Conservation (phyloP, 2,888 invertebrate species). For the Volucella inflata region DNA sequence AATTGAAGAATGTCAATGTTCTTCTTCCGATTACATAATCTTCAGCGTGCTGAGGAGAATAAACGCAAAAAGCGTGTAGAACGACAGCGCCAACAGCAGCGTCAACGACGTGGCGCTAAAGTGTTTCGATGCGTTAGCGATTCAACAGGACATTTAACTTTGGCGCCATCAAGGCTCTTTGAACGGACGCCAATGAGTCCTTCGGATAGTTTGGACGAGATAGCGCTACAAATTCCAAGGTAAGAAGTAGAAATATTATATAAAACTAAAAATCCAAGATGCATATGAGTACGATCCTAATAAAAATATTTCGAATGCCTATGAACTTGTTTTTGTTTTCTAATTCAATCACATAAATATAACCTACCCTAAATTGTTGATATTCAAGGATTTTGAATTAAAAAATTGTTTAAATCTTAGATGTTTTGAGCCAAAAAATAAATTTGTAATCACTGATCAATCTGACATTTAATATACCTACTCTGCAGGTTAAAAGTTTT, state of each 20-base stretch:
- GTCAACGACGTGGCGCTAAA: conserved; percentile 85
- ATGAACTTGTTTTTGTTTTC: too few species aligned
- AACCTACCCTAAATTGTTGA: too few species aligned
- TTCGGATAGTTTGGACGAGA: conserved; percentile 95
- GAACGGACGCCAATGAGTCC: conserved; percentile 93
- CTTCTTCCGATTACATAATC: conserved; percentile 97
- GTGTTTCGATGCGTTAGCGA: conserved; percentile 84
- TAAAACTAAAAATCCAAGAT: background rate
- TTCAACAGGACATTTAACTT: conserved; percentile 85
- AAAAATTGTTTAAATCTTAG: too few species aligned
- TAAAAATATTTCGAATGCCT: too few species aligned
- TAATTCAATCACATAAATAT: too few species aligned
- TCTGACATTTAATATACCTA: too few species aligned
- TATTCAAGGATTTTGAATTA: too few species aligned
- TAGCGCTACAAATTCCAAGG: conserved; percentile 97
- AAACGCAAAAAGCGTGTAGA: conserved; percentile 87
- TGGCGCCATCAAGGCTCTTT: conserved; percentile 92
- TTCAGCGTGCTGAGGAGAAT: conserved; percentile 92
- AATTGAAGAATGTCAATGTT: conserved; percentile 93
- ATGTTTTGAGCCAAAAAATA: too few species aligned
- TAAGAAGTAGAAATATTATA: conserved; percentile 83
- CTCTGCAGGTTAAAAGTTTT: too few species aligned
- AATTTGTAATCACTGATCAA: too few species aligned
- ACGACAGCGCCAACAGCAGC: conserved; percentile 83
- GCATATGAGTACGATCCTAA: background rate